phyloP scores from a whole-genome alignment of 2,888 invertebrate species.

The Cephus nigrinus region DNA sequence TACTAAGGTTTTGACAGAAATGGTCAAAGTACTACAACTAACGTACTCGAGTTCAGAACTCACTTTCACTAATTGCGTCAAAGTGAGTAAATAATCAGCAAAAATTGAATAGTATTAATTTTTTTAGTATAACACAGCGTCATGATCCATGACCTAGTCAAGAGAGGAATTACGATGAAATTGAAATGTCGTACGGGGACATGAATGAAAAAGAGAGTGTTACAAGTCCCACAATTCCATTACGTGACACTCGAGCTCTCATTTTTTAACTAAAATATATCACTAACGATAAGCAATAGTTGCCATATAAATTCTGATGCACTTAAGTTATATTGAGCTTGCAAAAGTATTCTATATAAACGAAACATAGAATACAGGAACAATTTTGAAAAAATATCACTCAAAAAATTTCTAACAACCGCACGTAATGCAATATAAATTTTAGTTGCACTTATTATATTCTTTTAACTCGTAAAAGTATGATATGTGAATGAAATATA shows the following conservation, averaged over 20 bases:
- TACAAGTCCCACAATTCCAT: background rate
- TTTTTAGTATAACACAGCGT: background rate
- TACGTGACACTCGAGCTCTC: background rate
- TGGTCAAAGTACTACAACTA: background rate
- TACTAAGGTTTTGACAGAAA: background rate
- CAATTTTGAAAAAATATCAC: too few species aligned
- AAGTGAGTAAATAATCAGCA: background rate
- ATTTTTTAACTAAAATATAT: background rate
- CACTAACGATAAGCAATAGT: background rate
- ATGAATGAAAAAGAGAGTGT: too few species aligned
- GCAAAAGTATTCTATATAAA: slow-evolving; percentile 14
- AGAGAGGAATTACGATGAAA: background rate
- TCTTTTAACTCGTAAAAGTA: slow-evolving; percentile 9
- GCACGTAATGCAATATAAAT: background rate
- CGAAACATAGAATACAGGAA: too few species aligned
- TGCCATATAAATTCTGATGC: background rate
- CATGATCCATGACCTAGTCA: background rate
- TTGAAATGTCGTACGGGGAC: background rate
- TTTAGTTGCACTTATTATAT: slow-evolving; percentile 24
- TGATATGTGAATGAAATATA: slow-evolving; percentile 1
- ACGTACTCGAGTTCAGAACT: slow-evolving; percentile 28
- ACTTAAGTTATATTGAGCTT: slow-evolving; percentile 23
- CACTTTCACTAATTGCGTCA: slow-evolving; percentile 44
- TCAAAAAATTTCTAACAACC: background rate
- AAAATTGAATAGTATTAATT: background rate